A percentile compares a stretch with the other conserved stretches of the same genome.
Evolutionary conservation across 2,888 invertebrate genomes (phyloP).

Genomic region (Aleiodes alternator): DNA sequence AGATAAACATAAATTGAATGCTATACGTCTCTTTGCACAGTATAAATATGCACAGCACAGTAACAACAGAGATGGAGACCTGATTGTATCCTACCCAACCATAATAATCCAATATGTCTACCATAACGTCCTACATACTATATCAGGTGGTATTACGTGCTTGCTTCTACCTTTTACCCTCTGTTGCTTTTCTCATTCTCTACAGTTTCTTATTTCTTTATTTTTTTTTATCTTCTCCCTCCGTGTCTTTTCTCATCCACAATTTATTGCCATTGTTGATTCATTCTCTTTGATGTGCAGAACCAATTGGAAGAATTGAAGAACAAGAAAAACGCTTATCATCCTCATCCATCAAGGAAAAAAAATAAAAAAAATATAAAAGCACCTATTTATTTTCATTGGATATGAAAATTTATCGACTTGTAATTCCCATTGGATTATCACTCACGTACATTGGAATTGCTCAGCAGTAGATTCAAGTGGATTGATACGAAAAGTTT

Average conservation of each 20-base stretch:
- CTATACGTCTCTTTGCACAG: neutral
- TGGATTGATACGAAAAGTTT: conserved; percentile 40
- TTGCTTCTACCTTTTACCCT: conserved; percentile 47
- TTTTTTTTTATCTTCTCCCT: too few species aligned
- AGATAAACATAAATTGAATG: conserved; percentile 21
- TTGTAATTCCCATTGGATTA: neutral
- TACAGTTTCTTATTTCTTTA: neutral
- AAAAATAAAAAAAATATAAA: too few species aligned
- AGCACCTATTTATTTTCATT: too few species aligned
- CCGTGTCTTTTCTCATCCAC: conserved; percentile 7
- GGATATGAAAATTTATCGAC: too few species aligned
- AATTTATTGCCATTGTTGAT: conserved; percentile 13
- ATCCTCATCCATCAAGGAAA: too few species aligned
- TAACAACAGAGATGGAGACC: conserved; percentile 64
- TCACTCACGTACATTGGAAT: conserved; percentile 24
- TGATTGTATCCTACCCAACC: conserved; percentile 68
- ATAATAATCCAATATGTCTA: conserved; percentile 69
- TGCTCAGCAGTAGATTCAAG: conserved; percentile 30
- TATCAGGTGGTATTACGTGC: conserved; percentile 57
- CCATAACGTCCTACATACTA: conserved; percentile 58
- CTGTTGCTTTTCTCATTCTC: conserved; percentile 37
- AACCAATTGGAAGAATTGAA: conserved; percentile 16
- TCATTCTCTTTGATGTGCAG: conserved; percentile 29
- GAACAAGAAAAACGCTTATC: neutral
- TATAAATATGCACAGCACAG: conserved; percentile 23